Conservation (phyloP, 35 echinoderm and acorn worm species). For the Heliocidaris tuberculata region DNA sequence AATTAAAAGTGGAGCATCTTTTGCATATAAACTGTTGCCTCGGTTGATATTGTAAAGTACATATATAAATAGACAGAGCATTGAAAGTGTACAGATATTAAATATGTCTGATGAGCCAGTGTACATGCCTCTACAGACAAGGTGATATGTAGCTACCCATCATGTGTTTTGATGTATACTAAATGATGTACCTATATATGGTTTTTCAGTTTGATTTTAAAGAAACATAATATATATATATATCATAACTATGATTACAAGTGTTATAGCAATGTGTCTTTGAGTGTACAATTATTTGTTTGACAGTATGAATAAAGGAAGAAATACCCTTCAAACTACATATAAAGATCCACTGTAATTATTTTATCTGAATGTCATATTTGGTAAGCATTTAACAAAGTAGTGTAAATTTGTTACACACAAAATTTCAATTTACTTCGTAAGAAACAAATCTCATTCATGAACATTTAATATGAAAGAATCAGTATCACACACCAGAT, state of each 20-base stretch:
- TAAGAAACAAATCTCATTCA: too few relatives aligned
- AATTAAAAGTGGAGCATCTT: background rate
- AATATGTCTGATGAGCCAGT: background rate
- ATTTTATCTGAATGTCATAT: background rate
- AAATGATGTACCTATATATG: background rate
- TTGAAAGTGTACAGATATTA: constrained; percentile 27
- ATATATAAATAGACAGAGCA: constrained; percentile 14
- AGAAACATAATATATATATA: constrained; percentile 45
- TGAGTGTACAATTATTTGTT: constrained; percentile 37
- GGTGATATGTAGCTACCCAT: background rate
- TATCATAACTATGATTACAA: constrained; percentile 28
- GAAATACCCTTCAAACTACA: constrained; percentile 1
- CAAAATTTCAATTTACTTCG: too few relatives aligned
- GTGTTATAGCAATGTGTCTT: constrained; percentile 29
- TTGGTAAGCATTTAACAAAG: too few relatives aligned
- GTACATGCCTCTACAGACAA: background rate
- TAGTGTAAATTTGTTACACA: too few relatives aligned
- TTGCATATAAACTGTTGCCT: background rate
- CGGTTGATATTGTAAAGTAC: background rate
- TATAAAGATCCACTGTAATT: background rate
- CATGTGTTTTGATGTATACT: background rate
- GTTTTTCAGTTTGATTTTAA: constrained; percentile 30
- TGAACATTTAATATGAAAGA: too few relatives aligned
- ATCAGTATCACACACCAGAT: too few relatives aligned
- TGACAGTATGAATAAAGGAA: constrained; percentile 43